A percentile compares a stretch with the other conserved stretches of the same genome.
Conservation (phyloP, 2,113 vertebrate species). For the Fulmarus glacialis region DNA sequence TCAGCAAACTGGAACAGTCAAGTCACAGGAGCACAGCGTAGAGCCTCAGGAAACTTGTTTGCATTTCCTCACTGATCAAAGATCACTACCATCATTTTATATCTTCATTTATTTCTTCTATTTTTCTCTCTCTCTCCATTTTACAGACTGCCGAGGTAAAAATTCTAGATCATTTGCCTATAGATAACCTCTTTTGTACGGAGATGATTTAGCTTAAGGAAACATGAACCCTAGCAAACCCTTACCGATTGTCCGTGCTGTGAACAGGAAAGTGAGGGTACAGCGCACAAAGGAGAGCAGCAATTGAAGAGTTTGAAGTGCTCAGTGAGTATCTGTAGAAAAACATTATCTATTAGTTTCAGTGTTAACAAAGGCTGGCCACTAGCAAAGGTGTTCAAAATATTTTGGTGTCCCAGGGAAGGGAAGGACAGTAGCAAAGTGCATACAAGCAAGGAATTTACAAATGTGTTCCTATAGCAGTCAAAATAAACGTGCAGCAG, state of each 20-base stretch:
- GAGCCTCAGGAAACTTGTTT: neutral
- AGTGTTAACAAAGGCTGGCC: neutral
- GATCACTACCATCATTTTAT: neutral
- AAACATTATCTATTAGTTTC: neutral
- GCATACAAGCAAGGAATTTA: neutral
- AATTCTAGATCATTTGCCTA: neutral
- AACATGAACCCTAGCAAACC: neutral
- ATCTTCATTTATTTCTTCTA: neutral
- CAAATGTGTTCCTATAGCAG: neutral
- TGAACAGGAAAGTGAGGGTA: conserved; percentile 97
- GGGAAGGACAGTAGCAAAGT: neutral
- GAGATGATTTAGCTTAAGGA: neutral
- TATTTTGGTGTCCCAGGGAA: neutral
- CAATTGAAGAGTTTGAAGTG: conserved; percentile 95
- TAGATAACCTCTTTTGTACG: neutral
- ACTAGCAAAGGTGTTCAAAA: neutral
- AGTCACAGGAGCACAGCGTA: neutral
- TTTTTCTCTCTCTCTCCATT: neutral
- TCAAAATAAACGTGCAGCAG: neutral
- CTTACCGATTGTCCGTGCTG: conserved; percentile 96
- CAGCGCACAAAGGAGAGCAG: conserved; percentile 93
- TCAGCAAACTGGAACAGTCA: neutral
- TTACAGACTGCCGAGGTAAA: neutral
- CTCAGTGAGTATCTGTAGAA: conserved; percentile 88
- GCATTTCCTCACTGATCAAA: neutral